These are phyloP conservation scores for Cardiocondyla obscurior DNA, from an alignment of 1,140 invertebrate species.

Conservation along the genomic window DNA sequence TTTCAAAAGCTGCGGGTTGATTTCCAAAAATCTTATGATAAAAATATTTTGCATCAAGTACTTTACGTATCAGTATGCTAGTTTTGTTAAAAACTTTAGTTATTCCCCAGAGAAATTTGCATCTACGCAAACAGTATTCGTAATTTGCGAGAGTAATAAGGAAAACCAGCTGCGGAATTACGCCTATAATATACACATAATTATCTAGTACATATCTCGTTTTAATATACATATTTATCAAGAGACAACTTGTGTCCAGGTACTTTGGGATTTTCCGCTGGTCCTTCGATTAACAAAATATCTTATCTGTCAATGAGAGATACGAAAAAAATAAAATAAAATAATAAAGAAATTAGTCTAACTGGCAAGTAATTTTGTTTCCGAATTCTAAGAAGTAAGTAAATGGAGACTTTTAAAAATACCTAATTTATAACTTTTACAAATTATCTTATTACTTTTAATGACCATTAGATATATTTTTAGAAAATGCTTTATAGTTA, in stretches of 20 bases:
- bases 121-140: conserved; percentile 8
- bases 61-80: neutral
- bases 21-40: neutral
- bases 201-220: neutral
- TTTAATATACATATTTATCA: neutral
- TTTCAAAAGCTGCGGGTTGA: neutral
- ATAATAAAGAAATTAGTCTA: no score
- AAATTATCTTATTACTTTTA: neutral
- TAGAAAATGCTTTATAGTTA: neutral
- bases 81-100: neutral
- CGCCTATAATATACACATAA: neutral
- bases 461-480: neutral
- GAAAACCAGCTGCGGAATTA: neutral
- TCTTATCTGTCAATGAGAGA: neutral
- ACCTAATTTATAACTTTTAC: neutral
- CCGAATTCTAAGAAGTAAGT: neutral
- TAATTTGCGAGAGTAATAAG: neutral
- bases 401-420: neutral
- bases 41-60: no score
- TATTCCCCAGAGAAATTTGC: conserved; percentile 22
- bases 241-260: neutral
- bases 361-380: neutral
- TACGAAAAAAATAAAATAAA: neutral
- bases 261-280: conserved; percentile 29
- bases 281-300: neutral